Evolutionary conservation across 2,113 vertebrate genomes (phyloP).

Genomic region (Pseudorectes ferrugineus): DNA sequence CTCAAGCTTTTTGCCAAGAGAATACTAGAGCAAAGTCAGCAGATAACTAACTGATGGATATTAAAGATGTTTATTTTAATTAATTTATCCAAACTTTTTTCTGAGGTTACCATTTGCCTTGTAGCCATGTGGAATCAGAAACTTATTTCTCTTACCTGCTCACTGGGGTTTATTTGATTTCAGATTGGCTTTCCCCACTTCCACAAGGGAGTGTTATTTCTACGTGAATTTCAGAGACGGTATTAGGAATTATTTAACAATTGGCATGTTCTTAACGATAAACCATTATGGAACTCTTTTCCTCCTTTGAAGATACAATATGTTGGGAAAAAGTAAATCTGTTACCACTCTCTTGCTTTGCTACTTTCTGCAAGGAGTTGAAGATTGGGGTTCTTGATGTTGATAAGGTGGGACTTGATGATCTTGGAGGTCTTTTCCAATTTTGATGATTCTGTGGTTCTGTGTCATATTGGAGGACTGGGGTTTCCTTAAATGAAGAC

Average conservation of each 20-base stretch:
- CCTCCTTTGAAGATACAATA: not conserved
- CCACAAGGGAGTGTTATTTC: not conserved
- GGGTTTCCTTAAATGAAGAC: not conserved
- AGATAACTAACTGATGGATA: not conserved
- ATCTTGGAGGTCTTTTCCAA: not conserved
- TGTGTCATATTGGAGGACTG: not conserved
- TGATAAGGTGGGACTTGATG: not conserved
- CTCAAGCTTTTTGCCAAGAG: not conserved
- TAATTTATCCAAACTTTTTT: not conserved
- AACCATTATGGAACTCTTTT: not conserved
- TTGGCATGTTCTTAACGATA: not conserved
- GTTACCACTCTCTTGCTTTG: not conserved
- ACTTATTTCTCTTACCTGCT: not conserved
- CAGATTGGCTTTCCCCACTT: not conserved
- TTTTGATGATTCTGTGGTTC: not conserved
- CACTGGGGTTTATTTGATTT: not conserved
- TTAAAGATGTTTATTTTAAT: not conserved
- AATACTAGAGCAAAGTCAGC: not conserved
- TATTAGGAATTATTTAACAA: slow-evolving; percentile 18
- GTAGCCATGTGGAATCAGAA: not conserved
- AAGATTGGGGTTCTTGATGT: not conserved
- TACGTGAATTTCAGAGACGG: not conserved
- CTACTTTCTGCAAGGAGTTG: not conserved
- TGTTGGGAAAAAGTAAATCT: not conserved
- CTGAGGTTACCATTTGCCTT: not conserved